These are phyloP conservation scores for Ceriagrion tenellum DNA, from an alignment of 2,888 invertebrate species.

Conservation along the genomic window DNA sequence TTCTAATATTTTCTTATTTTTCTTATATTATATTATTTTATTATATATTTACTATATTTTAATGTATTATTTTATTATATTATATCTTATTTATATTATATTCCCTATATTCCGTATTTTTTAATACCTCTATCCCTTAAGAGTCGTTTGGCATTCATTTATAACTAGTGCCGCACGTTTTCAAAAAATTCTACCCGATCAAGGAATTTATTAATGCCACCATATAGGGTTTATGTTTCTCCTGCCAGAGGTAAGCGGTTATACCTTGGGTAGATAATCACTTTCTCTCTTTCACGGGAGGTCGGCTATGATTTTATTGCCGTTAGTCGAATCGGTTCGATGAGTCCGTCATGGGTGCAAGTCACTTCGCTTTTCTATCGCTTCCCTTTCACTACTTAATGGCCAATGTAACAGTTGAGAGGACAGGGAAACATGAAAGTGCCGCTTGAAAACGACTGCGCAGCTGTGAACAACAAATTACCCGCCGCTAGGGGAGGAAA, in stretches of 20 bases:
- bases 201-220: too few species aligned
- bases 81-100: too few species aligned
- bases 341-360: too few species aligned
- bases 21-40: too few species aligned
- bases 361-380: background rate
- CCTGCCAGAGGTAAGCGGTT: background rate
- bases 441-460: background rate
- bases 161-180: background rate
- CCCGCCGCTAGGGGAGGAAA: background rate
- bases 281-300: background rate
- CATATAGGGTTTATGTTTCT: too few species aligned
- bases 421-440: background rate
- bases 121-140: too few species aligned
- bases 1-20: too few species aligned
- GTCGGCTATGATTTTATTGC: background rate
- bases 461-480: background rate
- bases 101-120: too few species aligned
- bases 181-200: too few species aligned
- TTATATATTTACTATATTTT: too few species aligned
- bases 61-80: too few species aligned
- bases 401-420: background rate
- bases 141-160: too few species aligned
- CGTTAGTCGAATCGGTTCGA: background rate
- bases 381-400: background rate
- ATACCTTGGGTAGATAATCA: background rate